Conservation (phyloP, 2,888 invertebrate species). For the Chymomyza procnemis region DNA sequence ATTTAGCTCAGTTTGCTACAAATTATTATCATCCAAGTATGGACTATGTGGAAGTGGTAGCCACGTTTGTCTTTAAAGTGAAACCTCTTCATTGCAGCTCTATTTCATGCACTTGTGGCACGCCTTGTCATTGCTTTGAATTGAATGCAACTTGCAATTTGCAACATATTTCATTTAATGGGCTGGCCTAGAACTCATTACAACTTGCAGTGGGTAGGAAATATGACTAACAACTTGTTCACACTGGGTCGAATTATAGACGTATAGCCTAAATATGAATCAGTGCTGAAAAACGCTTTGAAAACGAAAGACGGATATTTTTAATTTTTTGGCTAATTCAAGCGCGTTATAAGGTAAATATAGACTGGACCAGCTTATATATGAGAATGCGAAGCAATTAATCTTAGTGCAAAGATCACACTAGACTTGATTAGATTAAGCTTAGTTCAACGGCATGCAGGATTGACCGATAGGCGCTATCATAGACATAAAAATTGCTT, state of each 20-base stretch:
- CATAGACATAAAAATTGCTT: no score
- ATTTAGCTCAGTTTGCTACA: background rate
- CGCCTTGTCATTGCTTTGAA: background rate
- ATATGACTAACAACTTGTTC: background rate
- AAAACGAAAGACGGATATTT: no score
- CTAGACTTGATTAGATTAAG: no score
- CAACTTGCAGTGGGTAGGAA: background rate
- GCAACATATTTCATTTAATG: background rate
- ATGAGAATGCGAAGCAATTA: no score
- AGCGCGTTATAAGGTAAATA: no score
- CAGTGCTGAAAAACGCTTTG: background rate
- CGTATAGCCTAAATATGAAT: background rate
- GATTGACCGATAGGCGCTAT: no score
- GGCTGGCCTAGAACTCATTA: conserved; percentile 2
- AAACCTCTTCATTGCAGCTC: background rate
- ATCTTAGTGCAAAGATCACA: no score
- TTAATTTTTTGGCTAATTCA: no score
- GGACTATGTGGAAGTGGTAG: background rate
- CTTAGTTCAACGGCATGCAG: no score
- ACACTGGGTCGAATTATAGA: background rate
- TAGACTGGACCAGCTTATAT: no score
- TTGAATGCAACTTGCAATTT: background rate
- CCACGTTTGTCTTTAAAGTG: background rate
- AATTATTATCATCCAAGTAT: background rate
- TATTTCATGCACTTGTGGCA: background rate